Evolutionary conservation across 2,888 invertebrate species (phyloP).

Genomic region (Campopleginae sp.): DNA sequence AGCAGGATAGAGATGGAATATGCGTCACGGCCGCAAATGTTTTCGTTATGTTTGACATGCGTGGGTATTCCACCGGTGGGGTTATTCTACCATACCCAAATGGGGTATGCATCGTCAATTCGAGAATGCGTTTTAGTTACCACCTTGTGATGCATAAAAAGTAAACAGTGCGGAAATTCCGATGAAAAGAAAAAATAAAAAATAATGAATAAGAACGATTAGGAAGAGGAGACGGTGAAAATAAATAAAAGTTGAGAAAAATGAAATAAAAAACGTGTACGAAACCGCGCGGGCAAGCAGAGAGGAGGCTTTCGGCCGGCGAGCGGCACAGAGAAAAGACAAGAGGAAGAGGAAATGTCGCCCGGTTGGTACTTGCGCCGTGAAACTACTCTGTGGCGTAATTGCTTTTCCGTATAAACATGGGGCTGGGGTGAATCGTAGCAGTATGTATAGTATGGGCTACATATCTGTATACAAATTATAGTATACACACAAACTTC

Average conservation of each 20-base stretch:
- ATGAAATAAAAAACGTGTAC: background rate
- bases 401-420: conserved; percentile 82
- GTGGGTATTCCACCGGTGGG: conserved; percentile 11
- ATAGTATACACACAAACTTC: conserved; percentile 32
- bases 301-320: background rate
- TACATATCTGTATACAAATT: conserved; percentile 45
- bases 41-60: conserved; percentile 46
- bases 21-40: conserved; percentile 47
- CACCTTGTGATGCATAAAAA: conserved; percentile 30
- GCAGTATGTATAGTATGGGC: conserved; percentile 16
- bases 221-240: background rate
- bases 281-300: background rate
- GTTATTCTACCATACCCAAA: conserved; percentile 47
- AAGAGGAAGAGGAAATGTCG: conserved; percentile 51
- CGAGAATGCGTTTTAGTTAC: conserved; percentile 63
- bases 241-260: background rate
- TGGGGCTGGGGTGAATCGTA: conserved; percentile 36
- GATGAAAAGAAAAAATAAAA: conserved; percentile 17
- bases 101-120: conserved; percentile 66
- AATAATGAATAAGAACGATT: conserved; percentile 1
- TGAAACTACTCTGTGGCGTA: conserved; percentile 70
- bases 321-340: conserved; percentile 28
- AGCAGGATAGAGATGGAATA: conserved; percentile 12
- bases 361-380: conserved; percentile 45
- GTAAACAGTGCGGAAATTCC: conserved; percentile 47